These are phyloP conservation scores for Channa striata DNA, from an alignment of 2,797 vertebrate genomes.

Conservation along the genomic window DNA sequence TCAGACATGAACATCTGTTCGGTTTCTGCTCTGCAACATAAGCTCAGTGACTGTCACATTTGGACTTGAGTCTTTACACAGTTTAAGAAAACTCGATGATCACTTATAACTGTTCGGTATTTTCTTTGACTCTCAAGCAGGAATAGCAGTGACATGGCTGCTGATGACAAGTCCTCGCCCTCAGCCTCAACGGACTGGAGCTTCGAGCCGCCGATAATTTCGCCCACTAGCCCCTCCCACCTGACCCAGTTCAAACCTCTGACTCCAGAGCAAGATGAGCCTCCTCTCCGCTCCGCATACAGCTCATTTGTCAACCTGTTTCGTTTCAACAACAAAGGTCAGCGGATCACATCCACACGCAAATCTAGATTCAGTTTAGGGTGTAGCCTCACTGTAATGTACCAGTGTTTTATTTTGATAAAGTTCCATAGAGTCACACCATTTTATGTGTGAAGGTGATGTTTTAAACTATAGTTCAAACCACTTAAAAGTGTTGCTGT, in stretches of 20 bases:
- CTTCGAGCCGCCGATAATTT: conserved; percentile 85
- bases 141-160: conserved; percentile 90
- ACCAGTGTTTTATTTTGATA: neutral
- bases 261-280: conserved; percentile 97
- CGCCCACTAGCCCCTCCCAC: conserved; percentile 92
- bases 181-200: conserved; percentile 88
- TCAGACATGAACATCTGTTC: neutral
- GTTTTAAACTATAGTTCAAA: too few relatives aligned
- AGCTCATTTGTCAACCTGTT: conserved; percentile 99
- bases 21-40: neutral
- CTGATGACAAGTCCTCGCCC: conserved; percentile 91
- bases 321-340: conserved; percentile 97
- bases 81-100: neutral
- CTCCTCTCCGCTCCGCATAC: conserved; percentile 96
- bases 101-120: neutral
- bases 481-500: too few relatives aligned
- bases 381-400: neutral
- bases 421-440: neutral
- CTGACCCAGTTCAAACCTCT: conserved; percentile 98
- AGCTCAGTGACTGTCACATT: neutral
- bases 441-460: too few relatives aligned
- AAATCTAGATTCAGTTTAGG: neutral
- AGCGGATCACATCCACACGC: conserved; percentile 3
- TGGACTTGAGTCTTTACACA: neutral
- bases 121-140: conserved; percentile 53